phyloP scores from a whole-genome alignment of 2,113 vertebrate genomes.

The Labrus mixtus region DNA sequence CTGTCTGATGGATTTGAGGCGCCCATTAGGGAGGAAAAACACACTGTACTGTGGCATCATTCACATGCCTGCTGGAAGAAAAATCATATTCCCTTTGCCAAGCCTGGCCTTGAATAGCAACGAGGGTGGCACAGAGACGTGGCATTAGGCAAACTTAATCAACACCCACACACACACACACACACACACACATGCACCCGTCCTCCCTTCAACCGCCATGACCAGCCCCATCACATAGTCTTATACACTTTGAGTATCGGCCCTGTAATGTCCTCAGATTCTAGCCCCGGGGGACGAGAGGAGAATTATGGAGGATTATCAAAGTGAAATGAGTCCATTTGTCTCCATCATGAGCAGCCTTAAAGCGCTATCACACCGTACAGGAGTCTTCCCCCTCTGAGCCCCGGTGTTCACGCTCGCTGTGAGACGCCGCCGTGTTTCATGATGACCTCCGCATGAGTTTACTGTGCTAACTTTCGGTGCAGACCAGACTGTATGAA shows the following conservation, averaged over 20 bases:
- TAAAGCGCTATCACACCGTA: not conserved
- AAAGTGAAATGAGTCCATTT: constrained; percentile 48
- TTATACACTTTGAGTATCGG: not conserved
- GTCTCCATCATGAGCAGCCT: constrained; percentile 15
- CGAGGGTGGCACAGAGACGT: constrained; percentile 38
- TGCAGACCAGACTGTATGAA: not conserved
- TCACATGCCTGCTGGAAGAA: constrained; percentile 15
- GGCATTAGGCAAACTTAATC: constrained; percentile 37
- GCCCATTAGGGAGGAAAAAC: constrained; percentile 54
- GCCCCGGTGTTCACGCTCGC: not conserved
- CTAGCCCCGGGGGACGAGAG: constrained; percentile 24
- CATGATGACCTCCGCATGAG: constrained; percentile 6
- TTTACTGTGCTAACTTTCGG: not conserved
- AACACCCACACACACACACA: constrained; percentile 1
- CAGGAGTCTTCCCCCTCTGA: constrained; percentile 1
- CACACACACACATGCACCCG: not conserved
- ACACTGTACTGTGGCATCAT: constrained; percentile 31
- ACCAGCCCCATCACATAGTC: not conserved
- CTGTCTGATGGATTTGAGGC: constrained; percentile 55
- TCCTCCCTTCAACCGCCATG: not conserved
- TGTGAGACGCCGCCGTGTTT: not conserved
- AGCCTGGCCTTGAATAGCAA: constrained; percentile 55
- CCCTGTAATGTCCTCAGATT: constrained; percentile 1
- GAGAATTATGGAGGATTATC: constrained; percentile 45
- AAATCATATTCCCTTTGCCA: constrained; percentile 42